Evolutionary conservation across 2,888 invertebrate genomes (phyloP).

Genomic region (Pandemis corylana): DNA sequence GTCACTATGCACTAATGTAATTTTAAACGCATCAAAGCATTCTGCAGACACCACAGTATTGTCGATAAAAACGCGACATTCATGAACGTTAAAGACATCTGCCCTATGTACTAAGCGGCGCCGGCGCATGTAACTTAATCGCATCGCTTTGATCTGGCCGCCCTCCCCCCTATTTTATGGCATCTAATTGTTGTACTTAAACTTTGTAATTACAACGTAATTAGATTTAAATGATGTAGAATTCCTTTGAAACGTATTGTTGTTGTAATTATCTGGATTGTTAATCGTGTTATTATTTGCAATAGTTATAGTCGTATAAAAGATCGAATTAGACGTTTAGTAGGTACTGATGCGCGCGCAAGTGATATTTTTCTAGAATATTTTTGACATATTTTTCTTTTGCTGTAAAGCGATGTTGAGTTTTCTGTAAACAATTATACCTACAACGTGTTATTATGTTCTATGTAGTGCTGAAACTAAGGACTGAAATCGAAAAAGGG

Average conservation of each 20-base stretch:
- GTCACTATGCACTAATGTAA: no score
- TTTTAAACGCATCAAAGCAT: no score
- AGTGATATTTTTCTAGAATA: slow-evolving; percentile 3
- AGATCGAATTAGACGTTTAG: not conserved
- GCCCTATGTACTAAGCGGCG: slow-evolving; percentile 16
- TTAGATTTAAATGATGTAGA: slow-evolving; percentile 46
- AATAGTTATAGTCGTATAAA: not conserved
- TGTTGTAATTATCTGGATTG: slow-evolving; percentile 6
- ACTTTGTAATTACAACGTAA: slow-evolving; percentile 60
- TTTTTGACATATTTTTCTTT: no score
- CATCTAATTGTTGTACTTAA: slow-evolving; percentile 65
- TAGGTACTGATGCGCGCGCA: slow-evolving; percentile 25
- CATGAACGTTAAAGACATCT: not conserved
- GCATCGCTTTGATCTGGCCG: slow-evolving; percentile 73
- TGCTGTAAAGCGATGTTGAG: no score
- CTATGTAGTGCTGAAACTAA: no score
- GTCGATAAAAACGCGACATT: no score
- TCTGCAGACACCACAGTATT: no score
- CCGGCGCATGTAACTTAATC: slow-evolving; percentile 68
- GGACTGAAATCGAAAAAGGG: no score
- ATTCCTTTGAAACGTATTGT: slow-evolving; percentile 19
- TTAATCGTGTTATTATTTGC: slow-evolving; percentile 4
- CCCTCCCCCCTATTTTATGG: slow-evolving; percentile 56
- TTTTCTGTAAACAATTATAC: no score
- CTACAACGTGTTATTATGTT: no score